phyloP scores from a whole-genome alignment of 1,140 invertebrate genomes.

The Phymastichus coffea region DNA sequence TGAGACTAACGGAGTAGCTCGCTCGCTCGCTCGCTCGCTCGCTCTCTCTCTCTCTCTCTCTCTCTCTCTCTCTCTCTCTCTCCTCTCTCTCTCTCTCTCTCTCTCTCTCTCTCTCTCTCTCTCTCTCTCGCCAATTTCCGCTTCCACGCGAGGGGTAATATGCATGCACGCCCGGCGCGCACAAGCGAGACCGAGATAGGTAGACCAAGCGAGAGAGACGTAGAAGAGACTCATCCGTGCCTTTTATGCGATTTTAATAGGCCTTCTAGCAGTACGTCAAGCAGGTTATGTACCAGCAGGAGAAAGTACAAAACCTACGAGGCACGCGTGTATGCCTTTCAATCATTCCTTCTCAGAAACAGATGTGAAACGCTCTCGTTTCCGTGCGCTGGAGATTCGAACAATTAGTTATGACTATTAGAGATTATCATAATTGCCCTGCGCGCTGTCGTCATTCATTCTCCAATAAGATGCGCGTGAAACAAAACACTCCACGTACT shows the following conservation, averaged over 20 bases:
- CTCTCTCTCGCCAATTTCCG: no score
- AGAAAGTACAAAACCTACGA: constrained; percentile 11
- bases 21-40: constrained; percentile 6
- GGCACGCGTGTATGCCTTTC: no score
- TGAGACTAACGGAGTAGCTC: no score
- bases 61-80: background rate
- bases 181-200: background rate
- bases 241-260: constrained; percentile 10
- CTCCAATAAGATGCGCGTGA: no score
- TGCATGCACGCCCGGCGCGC: background rate
- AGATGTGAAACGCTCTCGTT: no score
- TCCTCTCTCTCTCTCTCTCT: background rate
- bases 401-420: no score
- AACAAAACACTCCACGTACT: no score
- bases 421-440: no score
- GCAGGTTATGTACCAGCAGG: background rate
- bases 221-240: background rate
- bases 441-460: no score
- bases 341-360: no score
- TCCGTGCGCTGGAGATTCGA: no score
- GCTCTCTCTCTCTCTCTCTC: constrained; percentile 12
- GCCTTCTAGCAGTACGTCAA: constrained; percentile 1
- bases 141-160: background rate
- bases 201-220: constrained; percentile 6
- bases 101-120: background rate